Evolutionary conservation across 2,797 vertebrate genomes (phyloP), one percentile per base, ranked within the genome.

Genomic region (Naso thynnoides): DNA sequence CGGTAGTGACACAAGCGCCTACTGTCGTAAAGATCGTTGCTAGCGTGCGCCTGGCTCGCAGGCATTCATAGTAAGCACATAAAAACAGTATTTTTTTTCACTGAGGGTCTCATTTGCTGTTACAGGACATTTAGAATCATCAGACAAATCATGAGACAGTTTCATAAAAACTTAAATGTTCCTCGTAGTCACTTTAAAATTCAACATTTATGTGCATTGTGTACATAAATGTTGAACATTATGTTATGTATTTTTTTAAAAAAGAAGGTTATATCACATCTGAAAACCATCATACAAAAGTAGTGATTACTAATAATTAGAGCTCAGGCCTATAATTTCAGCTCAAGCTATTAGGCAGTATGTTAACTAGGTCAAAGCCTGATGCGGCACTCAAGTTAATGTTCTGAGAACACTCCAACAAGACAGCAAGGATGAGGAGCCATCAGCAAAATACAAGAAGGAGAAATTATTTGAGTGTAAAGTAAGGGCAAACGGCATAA

Each of bases 331-430:
- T 69, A 56, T 33, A 38, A 68, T 76, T 72, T 77, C 5, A 79
- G 49, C 42, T 77, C 5, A 38, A 73, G 56, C 18, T 26, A 58
- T 7, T 18, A 42, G 29, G 19, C 38, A n/a, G 14, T 13, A 69
- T 65, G 57, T 82, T 76, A 74, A 75, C 53, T 59, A 68, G 72
- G 69, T 76, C 56, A 81, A 71, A 70, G 24, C 24, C 21, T 59
- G n/a, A 47, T 48, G 55, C 14, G 49, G 54, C 13, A 36, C 39
- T 60, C 33, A 15, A 67, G 39, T 9, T 77, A 57, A 61, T 53
- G 77, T 58, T 79, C 31, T 64, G 26, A 52, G 16, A 72, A 39
- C 26, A 45, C 36, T 39, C 16, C 3, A 78, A 73, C 64, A 53
- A 63, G 73, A 65, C 4, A 55, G 24, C 5, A 24, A 27, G 19